These are phyloP conservation scores for Pao palembangensis DNA, from an alignment of 2,113 vertebrate genomes.

Conservation along the genomic window DNA sequence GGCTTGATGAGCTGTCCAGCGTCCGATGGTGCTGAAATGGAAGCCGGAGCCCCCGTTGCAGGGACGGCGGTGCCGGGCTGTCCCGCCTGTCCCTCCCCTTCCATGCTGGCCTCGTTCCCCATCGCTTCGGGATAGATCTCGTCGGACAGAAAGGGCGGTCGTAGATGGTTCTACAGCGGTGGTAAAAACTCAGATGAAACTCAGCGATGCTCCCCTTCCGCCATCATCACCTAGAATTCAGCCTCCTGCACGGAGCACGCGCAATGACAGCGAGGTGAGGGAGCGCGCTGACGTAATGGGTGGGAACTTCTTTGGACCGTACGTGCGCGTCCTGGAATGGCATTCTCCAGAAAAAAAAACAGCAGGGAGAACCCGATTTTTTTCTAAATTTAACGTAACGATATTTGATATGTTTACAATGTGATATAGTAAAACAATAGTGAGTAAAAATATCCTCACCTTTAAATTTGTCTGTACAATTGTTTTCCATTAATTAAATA, in stretches of 20 bases:
- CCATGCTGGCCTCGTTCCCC: conserved; percentile 80
- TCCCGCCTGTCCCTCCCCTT: conserved; percentile 75
- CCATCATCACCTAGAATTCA: conserved; percentile 81
- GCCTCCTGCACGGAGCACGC: conserved; percentile 77
- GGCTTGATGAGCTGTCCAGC: conserved; percentile 81
- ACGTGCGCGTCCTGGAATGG: conserved; percentile 61
- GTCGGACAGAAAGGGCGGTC: conserved; percentile 60
- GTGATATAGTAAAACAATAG: too few relatives aligned
- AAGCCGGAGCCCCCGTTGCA: conserved; percentile 73
- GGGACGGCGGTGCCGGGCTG: conserved; percentile 72
- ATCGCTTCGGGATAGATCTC: conserved; percentile 66
- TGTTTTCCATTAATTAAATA: not conserved
- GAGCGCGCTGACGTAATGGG: conserved; percentile 74
- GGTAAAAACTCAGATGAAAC: conserved; percentile 67
- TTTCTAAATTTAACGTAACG: not conserved
- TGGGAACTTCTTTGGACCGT: conserved; percentile 46
- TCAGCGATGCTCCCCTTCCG: conserved; percentile 79
- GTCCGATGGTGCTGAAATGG: conserved; percentile 82
- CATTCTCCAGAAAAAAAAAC: not conserved
- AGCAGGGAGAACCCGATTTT: conserved; percentile 25
- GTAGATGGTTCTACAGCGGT: conserved; percentile 61
- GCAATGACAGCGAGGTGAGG: conserved; percentile 62
- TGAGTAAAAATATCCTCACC: too few relatives aligned
- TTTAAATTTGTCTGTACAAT: not conserved
- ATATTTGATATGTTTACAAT: not conserved